phyloP scores from a whole-genome alignment of 2,888 invertebrate species.

The Nephrotoma flavescens region DNA sequence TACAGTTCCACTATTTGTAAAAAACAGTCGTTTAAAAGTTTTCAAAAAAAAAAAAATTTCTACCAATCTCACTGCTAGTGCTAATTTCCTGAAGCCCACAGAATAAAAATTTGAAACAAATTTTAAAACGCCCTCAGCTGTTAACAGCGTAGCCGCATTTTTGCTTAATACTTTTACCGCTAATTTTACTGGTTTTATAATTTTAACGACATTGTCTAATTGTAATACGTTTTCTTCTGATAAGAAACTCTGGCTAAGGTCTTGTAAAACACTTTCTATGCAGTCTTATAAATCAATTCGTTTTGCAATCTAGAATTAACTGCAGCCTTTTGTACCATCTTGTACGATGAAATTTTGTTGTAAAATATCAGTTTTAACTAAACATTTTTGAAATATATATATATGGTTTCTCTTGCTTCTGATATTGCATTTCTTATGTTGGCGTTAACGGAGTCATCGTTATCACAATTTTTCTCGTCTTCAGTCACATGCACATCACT shows the following conservation, averaged over 20 bases:
- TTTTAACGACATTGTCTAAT: background rate
- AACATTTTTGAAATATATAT: background rate
- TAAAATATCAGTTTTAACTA: background rate
- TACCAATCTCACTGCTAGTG: background rate
- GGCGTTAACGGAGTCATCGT: background rate
- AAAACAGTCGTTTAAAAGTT: background rate
- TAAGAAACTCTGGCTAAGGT: background rate
- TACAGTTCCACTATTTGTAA: background rate
- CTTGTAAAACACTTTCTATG: background rate
- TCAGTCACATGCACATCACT: no score
- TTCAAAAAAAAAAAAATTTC: background rate
- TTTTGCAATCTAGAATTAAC: background rate
- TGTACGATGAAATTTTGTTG: background rate
- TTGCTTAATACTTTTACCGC: background rate
- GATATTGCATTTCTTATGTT: background rate
- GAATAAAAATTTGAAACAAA: constrained; percentile 1
- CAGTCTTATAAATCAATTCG: background rate
- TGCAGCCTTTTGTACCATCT: background rate
- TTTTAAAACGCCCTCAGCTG: background rate
- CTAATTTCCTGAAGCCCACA: background rate
- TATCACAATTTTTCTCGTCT: no score
- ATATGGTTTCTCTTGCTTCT: background rate
- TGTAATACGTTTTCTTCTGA: no score
- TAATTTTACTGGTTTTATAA: background rate
- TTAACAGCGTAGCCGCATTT: background rate